Evolutionary conservation across 2,888 invertebrate genomes (phyloP).

Genomic region (Volucella zonaria): DNA sequence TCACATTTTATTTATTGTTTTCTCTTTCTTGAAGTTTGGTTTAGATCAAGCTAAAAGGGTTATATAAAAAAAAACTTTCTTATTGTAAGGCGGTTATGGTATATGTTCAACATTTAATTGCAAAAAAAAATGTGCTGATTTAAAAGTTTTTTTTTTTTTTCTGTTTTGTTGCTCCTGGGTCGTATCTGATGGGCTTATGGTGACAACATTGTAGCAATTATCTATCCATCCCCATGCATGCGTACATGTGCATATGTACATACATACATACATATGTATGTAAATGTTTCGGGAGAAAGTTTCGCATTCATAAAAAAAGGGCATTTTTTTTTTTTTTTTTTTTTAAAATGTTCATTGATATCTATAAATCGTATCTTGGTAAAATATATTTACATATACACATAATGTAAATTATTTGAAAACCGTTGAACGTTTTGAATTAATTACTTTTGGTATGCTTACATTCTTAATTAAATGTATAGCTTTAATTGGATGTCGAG

Average conservation of each 20-base stretch:
- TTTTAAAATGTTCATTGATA: too few species aligned
- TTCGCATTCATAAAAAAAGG: background rate
- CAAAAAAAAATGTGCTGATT: constrained; percentile 8
- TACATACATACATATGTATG: background rate
- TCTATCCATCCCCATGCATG: background rate
- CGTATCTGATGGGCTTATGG: constrained; percentile 8
- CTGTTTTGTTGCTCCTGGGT: background rate
- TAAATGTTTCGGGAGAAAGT: background rate
- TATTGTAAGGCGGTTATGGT: background rate
- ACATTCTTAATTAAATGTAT: too few species aligned
- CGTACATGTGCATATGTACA: background rate
- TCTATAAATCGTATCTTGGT: too few species aligned
- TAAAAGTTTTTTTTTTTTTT: constrained; percentile 5
- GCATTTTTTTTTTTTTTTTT: too few species aligned
- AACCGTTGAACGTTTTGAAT: too few species aligned
- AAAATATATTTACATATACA: too few species aligned
- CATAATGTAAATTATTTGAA: too few species aligned
- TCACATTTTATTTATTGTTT: constrained; percentile 18
- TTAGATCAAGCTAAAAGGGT: background rate
- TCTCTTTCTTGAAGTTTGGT: background rate
- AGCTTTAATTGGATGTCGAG: too few species aligned
- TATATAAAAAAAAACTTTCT: constrained; percentile 28
- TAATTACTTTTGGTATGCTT: too few species aligned
- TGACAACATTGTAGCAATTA: constrained; percentile 7
- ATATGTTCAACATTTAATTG: background rate